Evolutionary conservation across 2,113 vertebrate species (phyloP).

Genomic region (Neolamprologus fasciatus): DNA sequence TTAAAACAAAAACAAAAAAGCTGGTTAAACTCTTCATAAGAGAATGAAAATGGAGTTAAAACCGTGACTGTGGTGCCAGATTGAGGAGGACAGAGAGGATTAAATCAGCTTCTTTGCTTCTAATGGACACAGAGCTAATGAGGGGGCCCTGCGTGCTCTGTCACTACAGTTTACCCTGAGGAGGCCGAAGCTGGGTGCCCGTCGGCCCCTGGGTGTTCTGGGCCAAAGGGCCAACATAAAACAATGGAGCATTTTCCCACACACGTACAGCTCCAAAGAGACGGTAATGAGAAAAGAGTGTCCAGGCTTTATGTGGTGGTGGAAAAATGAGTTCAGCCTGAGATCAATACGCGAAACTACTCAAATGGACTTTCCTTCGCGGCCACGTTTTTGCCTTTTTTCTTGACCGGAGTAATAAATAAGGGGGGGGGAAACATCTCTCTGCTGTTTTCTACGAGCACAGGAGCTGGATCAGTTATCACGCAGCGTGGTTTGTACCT

Average conservation of each 20-base stretch:
- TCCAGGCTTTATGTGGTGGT: not conserved
- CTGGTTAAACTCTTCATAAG: slow-evolving; percentile 8
- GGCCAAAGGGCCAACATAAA: slow-evolving; percentile 37
- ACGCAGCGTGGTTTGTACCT: not conserved
- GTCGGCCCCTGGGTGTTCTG: slow-evolving; percentile 17
- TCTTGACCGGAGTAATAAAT: not conserved
- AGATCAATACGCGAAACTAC: not conserved
- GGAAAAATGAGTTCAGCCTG: not conserved
- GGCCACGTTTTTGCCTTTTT: not conserved
- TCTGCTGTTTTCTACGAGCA: not conserved
- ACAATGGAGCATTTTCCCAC: slow-evolving; percentile 48
- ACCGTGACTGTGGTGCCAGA: slow-evolving; percentile 75
- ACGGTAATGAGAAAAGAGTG: not conserved
- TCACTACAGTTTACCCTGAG: slow-evolving; percentile 88
- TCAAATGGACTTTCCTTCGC: not conserved
- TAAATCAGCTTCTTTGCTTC: slow-evolving; percentile 82
- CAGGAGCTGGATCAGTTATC: not conserved
- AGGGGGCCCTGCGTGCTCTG: slow-evolving; percentile 80
- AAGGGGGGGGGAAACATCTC: not conserved
- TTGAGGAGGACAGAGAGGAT: slow-evolving; percentile 88
- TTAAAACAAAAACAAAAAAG: not conserved
- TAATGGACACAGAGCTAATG: slow-evolving; percentile 92
- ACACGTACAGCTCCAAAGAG: slow-evolving; percentile 1
- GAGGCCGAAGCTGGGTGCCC: slow-evolving; percentile 43
- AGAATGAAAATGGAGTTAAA: slow-evolving; percentile 67